phyloP scores from a whole-genome alignment of 2,888 invertebrate genomes.

The Microplitis manilae region DNA sequence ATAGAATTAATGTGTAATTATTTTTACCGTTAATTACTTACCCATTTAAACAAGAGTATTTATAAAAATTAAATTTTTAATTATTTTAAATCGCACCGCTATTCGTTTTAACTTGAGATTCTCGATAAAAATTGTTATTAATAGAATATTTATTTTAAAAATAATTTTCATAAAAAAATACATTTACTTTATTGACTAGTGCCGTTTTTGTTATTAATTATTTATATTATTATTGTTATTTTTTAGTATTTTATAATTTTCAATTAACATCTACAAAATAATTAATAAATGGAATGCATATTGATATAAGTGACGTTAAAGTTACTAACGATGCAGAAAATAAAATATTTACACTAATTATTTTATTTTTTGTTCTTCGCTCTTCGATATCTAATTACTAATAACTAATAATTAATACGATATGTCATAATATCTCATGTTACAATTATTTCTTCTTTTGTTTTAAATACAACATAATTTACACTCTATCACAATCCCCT shows the following conservation, averaged over 20 bases:
- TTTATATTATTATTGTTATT: slow-evolving; percentile 38
- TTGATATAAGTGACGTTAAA: slow-evolving; percentile 17
- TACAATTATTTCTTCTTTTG: slow-evolving; percentile 34
- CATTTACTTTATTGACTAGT: slow-evolving; percentile 69
- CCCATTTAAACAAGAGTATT: background rate
- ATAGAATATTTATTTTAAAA: slow-evolving; percentile 55
- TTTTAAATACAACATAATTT: slow-evolving; percentile 26
- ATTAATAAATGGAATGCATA: slow-evolving; percentile 53
- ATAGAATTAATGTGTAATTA: slow-evolving; percentile 48
- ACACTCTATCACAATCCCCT: slow-evolving; percentile 20
- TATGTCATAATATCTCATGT: slow-evolving; percentile 42
- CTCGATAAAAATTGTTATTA: slow-evolving; percentile 46
- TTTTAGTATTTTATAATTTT: slow-evolving; percentile 28
- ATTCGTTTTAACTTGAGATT: background rate
- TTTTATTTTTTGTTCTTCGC: slow-evolving; percentile 3
- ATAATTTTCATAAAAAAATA: slow-evolving; percentile 66
- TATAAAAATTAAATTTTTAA: slow-evolving; percentile 11
- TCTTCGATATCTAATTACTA: background rate
- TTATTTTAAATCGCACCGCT: background rate
- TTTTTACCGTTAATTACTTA: slow-evolving; percentile 24
- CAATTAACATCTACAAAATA: slow-evolving; percentile 32
- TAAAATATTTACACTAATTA: slow-evolving; percentile 18
- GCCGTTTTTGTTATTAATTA: slow-evolving; percentile 38
- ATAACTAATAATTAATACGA: slow-evolving; percentile 21
- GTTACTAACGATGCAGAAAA: slow-evolving; percentile 20